phyloP scores from a whole-genome alignment of 2,888 invertebrate genomes.

The Pedicia rivosa region DNA sequence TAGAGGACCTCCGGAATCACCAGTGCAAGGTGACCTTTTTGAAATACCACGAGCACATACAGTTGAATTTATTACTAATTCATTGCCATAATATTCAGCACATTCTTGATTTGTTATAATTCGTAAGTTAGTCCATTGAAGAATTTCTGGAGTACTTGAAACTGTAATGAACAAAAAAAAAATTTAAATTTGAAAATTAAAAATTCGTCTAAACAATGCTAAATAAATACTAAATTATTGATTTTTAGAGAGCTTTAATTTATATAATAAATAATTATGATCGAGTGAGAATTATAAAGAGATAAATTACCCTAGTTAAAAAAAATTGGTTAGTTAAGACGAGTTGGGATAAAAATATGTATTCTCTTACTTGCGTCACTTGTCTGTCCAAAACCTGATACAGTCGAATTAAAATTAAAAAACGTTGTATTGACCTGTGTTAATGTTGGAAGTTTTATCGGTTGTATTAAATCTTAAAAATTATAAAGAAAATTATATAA shows the following conservation, averaged over 20 bases:
- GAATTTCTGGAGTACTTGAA: background rate
- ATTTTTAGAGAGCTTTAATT: no score
- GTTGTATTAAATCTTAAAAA: conserved; percentile 21
- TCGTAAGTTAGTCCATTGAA: conserved; percentile 8
- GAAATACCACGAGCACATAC: conserved; percentile 11
- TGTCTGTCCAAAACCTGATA: conserved; percentile 27
- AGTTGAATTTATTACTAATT: conserved; percentile 9
- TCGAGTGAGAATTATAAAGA: no score
- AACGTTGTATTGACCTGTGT: conserved; percentile 16
- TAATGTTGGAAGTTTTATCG: conserved; percentile 20
- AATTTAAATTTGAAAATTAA: no score
- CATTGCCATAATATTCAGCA: conserved; percentile 8
- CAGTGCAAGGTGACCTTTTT: conserved; percentile 9
- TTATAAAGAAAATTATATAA: no score
- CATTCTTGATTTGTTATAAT: conserved; percentile 11
- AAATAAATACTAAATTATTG: no score
- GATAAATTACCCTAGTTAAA: no score
- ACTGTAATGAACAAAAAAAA: no score
- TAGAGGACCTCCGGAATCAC: conserved; percentile 12
- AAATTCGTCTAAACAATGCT: no score
- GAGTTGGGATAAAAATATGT: no score
- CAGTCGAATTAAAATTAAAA: conserved; percentile 19
- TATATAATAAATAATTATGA: no score
- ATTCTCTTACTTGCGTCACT: conserved; percentile 20
- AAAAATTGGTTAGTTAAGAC: no score